These are phyloP conservation scores for Lucifuga dentata DNA, from an alignment of 2,113 vertebrate species.

Conservation along the genomic window DNA sequence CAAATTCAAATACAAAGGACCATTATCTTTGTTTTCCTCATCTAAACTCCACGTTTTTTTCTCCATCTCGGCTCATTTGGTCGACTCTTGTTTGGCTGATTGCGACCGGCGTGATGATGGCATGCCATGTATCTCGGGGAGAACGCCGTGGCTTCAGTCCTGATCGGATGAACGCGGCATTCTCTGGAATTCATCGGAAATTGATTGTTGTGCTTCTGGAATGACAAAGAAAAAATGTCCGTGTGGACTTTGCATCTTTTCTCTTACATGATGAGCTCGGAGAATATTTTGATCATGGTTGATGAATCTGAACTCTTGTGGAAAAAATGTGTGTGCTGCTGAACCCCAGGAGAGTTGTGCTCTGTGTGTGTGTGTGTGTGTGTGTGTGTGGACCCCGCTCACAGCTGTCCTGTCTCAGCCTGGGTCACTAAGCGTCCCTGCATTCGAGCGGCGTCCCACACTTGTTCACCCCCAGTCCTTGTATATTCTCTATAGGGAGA, in stretches of 20 bases:
- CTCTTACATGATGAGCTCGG: not conserved
- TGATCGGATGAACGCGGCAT: constrained; percentile 20
- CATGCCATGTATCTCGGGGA: constrained; percentile 19
- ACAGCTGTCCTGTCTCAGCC: constrained; percentile 43
- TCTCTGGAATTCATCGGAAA: constrained; percentile 26
- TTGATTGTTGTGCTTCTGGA: constrained; percentile 55
- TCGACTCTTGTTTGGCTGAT: constrained; percentile 4
- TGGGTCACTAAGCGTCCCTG: constrained; percentile 22
- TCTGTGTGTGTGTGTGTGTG: not conserved
- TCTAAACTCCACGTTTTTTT: constrained; percentile 4
- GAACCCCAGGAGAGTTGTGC: not conserved
- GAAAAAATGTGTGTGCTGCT: not conserved
- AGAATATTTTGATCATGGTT: not conserved
- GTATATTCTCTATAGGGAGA: constrained; percentile 25
- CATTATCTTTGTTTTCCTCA: not conserved
- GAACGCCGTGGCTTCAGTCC: not conserved
- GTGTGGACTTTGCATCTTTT: not conserved
- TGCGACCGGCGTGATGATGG: not conserved
- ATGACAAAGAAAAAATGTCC: constrained; percentile 15
- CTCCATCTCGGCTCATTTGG: constrained; percentile 1
- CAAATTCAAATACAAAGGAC: too few relatives aligned
- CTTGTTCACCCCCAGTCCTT: not conserved
- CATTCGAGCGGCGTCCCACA: not conserved
- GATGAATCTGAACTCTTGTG: constrained; percentile 12
- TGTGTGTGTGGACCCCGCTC: not conserved